A percentile compares a stretch with the other conserved stretches of the same genome.
Evolutionary conservation across 2,888 invertebrate genomes (phyloP).

Genomic region (Amiota communis): DNA sequence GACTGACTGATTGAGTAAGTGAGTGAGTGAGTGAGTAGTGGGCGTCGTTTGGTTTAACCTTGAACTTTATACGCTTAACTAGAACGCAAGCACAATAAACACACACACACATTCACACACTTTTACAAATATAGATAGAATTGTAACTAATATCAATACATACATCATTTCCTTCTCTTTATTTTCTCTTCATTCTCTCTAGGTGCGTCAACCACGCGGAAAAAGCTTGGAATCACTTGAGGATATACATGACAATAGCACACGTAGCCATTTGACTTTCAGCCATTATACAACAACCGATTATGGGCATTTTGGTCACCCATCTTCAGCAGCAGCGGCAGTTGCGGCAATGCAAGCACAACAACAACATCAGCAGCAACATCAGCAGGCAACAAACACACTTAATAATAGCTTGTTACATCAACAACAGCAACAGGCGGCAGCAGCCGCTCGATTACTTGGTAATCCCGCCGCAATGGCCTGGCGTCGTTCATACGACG

Average conservation of each 20-base stretch:
- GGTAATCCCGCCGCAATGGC: slow-evolving; percentile 71
- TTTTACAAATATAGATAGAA: background rate
- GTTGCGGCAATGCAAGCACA: slow-evolving; percentile 46
- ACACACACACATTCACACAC: slow-evolving; percentile 26
- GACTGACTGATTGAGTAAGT: slow-evolving; percentile 9
- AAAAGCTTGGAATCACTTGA: slow-evolving; percentile 90
- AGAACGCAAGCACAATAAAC: slow-evolving; percentile 34
- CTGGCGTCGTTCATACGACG: slow-evolving; percentile 88
- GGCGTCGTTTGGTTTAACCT: slow-evolving; percentile 39
- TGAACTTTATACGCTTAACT: slow-evolving; percentile 46
- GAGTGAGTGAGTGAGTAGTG: slow-evolving; percentile 30
- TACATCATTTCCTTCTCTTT: slow-evolving; percentile 7
- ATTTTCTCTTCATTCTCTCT: background rate
- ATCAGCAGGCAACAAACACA: slow-evolving; percentile 29
- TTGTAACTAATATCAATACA: background rate
- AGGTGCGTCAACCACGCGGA: slow-evolving; percentile 88
- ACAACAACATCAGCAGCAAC: slow-evolving; percentile 48
- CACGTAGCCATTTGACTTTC: slow-evolving; percentile 74
- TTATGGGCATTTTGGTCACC: slow-evolving; percentile 71
- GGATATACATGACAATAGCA: slow-evolving; percentile 80
- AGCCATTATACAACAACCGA: slow-evolving; percentile 73
- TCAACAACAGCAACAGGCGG: slow-evolving; percentile 55
- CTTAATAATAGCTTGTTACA: slow-evolving; percentile 37
- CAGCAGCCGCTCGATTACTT: slow-evolving; percentile 57
- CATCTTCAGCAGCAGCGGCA: slow-evolving; percentile 55